phyloP scores from a whole-genome alignment of 2,113 vertebrate species.

The Uria lomvia region DNA sequence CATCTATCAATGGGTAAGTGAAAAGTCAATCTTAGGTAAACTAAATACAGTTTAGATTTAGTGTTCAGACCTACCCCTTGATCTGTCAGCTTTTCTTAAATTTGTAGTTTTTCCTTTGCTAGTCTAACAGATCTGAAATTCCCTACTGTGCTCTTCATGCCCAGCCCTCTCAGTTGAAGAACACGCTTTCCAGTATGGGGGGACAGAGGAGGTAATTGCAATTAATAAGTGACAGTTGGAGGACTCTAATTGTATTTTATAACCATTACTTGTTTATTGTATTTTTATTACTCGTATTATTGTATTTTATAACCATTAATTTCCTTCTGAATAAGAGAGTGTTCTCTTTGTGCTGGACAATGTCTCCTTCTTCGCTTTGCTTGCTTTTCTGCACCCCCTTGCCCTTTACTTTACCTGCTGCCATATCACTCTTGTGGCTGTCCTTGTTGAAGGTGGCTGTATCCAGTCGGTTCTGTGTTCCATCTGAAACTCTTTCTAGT shows the following conservation, averaged over 20 bases:
- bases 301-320: neutral
- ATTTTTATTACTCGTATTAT: too few species aligned
- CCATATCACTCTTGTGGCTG: neutral
- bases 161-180: neutral
- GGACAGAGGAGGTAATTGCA: neutral
- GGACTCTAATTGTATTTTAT: neutral
- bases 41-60: neutral
- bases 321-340: neutral
- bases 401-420: neutral
- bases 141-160: neutral
- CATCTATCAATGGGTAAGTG: constrained; percentile 96
- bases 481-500: neutral
- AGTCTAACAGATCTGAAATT: neutral
- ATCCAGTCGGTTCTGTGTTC: neutral
- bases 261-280: neutral
- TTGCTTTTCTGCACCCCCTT: neutral
- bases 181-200: neutral
- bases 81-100: neutral
- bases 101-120: neutral
- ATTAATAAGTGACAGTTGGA: neutral
- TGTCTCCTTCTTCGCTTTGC: neutral
- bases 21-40: neutral
- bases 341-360: neutral
- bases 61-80: neutral
- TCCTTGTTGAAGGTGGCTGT: neutral